Evolutionary conservation across 2,113 vertebrate species (phyloP), one percentile per base, ranked within the genome.

Genomic region (Nymphicus hollandicus): DNA sequence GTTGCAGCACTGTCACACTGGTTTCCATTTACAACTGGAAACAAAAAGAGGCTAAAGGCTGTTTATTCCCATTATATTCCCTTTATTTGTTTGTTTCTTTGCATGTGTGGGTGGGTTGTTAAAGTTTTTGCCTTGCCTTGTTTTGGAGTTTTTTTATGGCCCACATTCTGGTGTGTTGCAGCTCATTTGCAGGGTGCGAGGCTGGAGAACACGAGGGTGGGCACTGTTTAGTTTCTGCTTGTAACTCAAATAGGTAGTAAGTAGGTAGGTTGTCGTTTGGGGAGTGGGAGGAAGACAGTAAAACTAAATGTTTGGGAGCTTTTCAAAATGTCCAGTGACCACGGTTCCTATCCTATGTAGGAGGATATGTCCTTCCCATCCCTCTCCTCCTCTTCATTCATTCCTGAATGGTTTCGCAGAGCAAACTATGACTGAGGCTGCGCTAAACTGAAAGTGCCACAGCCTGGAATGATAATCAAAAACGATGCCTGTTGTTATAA

Each of bases 401-500:
- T 68, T 84, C 47, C 92, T 41, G 19, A 93, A 76, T 87, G 52
- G 37, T 73, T 94, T 91, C 77, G n/a, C 74, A 96, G 86, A 81
- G 61, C 1, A 0, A 24, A 19, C 58, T 85, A 3, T 1, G 3
- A 47, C 77, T 53, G 37, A 87, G 33, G 19, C 76, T 93, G 86
- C 10, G 6, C 73, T 83, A 23, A 89, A 56, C 63, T 65, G 50
- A 72, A 71, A 91, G 76, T 95, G 71, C 83, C 61, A 81, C 70
- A 85, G 84, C 69, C 88, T 89, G 78, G 70, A 78, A 90, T 87
- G 89, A 96, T 94, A 95, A 96, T 96, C 81, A 79, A 81, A 96
- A 93, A 74, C 83, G 93, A 91, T 95, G 90, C 50, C 0, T 93
- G 84, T 88, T 95, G 91, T 95, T 96, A 95, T 91, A 93, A 97